Evolutionary conservation across 92 coral and sea anemone genomes (phyloP).

Genomic region (Heteractis magnifica): DNA sequence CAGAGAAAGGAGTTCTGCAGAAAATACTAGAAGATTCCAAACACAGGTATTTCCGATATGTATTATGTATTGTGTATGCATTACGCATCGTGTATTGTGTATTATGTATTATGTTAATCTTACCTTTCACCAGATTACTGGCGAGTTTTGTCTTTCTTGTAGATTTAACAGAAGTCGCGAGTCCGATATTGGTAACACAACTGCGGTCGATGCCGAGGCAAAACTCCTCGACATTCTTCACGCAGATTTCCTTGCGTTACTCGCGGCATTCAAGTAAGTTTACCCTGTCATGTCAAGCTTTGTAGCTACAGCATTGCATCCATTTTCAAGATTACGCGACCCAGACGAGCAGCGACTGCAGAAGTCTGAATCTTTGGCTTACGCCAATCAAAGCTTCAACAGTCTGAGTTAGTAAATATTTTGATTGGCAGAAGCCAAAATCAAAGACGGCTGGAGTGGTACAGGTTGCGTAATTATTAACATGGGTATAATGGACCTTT

Average conservation of each 20-base stretch:
- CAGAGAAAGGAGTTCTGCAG: conserved; percentile 62
- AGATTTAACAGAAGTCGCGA: conserved; percentile 84
- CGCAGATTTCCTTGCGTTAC: conserved; percentile 73
- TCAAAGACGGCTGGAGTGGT: too few species aligned
- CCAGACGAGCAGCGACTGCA: too few species aligned
- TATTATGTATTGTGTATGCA: not conserved
- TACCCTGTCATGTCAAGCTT: not conserved
- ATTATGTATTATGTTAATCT: not conserved
- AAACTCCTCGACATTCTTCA: conserved; percentile 70
- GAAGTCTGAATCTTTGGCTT: too few species aligned
- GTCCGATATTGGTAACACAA: conserved; percentile 60
- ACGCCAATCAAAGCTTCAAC: too few species aligned
- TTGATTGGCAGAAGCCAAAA: too few species aligned
- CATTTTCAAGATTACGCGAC: too few species aligned
- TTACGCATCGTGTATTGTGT: not conserved
- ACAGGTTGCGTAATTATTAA: too few species aligned
- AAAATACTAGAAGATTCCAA: conserved; percentile 61
- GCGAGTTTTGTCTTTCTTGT: not conserved
- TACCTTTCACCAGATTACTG: not conserved
- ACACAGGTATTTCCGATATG: conserved; percentile 56
- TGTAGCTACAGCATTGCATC: too few species aligned
- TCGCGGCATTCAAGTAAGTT: conserved; percentile 82
- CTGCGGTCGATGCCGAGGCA: conserved; percentile 83
- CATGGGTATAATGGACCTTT: too few species aligned
- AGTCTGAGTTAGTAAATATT: too few species aligned